These are phyloP conservation scores for Sphyrna mokarran DNA, from an alignment of 2,113 vertebrate genomes.

Conservation along the genomic window DNA sequence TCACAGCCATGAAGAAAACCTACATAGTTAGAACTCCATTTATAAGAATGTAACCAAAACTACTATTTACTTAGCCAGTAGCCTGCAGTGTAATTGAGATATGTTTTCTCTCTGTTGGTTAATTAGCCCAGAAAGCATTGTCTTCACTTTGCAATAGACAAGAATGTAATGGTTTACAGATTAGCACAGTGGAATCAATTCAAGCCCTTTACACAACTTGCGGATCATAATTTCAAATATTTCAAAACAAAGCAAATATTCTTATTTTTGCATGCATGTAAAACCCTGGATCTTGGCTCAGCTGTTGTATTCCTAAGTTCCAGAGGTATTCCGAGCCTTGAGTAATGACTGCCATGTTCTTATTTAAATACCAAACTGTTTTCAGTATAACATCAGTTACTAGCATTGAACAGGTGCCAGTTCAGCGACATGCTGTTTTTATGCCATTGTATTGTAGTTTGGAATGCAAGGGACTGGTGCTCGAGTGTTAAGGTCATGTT, in stretches of 20 bases:
- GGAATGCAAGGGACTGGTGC: neutral
- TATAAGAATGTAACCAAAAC: neutral
- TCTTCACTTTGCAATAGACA: neutral
- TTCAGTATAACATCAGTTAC: neutral
- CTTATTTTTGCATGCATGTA: neutral
- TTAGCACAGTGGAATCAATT: neutral
- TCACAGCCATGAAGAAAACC: neutral
- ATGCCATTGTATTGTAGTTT: too few relatives aligned
- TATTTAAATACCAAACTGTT: constrained; percentile 18
- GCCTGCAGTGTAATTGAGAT: neutral
- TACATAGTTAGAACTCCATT: neutral
- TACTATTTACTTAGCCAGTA: neutral
- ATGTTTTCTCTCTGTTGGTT: neutral
- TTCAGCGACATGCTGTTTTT: neutral
- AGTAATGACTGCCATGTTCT: neutral
- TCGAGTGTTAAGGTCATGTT: neutral
- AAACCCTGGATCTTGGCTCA: neutral
- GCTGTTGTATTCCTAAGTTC: neutral
- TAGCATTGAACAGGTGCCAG: neutral
- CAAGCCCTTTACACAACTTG: neutral
- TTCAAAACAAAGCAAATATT: neutral
- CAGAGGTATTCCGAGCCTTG: neutral
- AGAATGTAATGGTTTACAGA: neutral
- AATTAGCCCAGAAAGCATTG: neutral
- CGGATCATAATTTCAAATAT: neutral